Evolutionary conservation across 2,888 invertebrate species (phyloP), one percentile per base, ranked within the genome.

Genomic region (Empis stercorea): DNA sequence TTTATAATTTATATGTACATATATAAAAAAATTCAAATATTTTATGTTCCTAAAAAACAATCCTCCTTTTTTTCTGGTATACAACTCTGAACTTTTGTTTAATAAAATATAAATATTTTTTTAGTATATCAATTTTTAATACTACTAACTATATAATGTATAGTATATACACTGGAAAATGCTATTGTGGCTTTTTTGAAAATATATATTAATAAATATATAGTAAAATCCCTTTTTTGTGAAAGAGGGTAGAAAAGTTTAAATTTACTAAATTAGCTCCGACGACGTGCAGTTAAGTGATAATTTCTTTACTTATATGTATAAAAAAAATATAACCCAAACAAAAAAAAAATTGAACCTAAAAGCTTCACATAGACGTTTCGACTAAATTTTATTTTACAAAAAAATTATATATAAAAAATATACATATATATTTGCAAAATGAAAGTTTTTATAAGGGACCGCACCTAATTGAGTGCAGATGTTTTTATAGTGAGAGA

Each of bases 241-340:
- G 34, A 34, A 34, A 34, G 13, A 5, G 34, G n/a, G 34, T n/a
- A 34, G n/a, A 34, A 34, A 34, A 34, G n/a, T 34, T 40, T 27
- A 40, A 27, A 14, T 40, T 40, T 40, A 27, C 40, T 40, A 40
- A 40, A 40, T 40, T 40, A 27, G 40, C 23, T 40, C 10, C 27
- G 20, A 40, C 40, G 40, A 40, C 40, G 40, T 40, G 40, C 10
- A 27, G 40, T 27, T 40, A 40, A 40, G 40, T 40, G 40, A 40
- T 40, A 40, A 40, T 20, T 40, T 40, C 14, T 40, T 40, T 27
- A 34, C n/a, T n/a, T 34, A 27, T 27, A 27, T 27, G 9, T 27
- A 27, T 7, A 9, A 7, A 27, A 20, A 20, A 20, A 20, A 13
- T 32, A 5, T 34, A n/a, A 13, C 34, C n/a, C 13, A 34, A 34